Evolutionary conservation across 2,113 vertebrate species (phyloP).

Genomic region (Aspidoscelis tigris): DNA sequence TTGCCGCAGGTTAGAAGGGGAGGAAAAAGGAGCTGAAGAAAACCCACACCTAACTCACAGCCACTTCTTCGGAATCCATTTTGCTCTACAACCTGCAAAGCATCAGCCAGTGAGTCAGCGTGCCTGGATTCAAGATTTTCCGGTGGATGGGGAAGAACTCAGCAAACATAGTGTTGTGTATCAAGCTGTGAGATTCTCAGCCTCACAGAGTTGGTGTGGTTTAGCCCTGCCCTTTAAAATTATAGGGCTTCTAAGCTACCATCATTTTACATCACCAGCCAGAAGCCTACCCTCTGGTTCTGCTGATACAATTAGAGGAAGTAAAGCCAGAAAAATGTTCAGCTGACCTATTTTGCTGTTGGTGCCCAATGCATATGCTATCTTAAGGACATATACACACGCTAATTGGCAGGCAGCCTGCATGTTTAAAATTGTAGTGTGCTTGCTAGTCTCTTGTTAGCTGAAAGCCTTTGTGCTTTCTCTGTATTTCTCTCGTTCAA

Average conservation of each 20-base stretch:
- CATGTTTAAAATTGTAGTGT: neutral
- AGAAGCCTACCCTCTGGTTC: neutral
- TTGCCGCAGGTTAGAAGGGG: constrained; percentile 10
- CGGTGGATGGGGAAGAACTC: neutral
- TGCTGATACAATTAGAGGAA: neutral
- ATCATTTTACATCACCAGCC: neutral
- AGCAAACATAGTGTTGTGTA: neutral
- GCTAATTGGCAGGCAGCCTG: neutral
- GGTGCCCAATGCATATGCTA: neutral
- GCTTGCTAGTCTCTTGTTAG: neutral
- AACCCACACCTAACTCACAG: constrained; percentile 27
- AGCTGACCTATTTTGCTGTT: neutral
- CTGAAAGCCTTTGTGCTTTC: neutral
- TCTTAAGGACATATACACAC: neutral
- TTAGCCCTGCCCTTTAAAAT: neutral
- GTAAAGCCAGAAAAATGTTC: neutral
- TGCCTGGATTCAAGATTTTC: rapidly evolving
- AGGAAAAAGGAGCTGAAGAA: neutral
- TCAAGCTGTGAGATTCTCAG: neutral
- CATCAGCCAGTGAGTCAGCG: neutral
- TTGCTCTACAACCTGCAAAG: neutral
- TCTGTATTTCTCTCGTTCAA: neutral
- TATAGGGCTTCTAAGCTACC: neutral
- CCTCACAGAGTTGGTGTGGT: neutral
- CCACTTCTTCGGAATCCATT: neutral